phyloP scores from a whole-genome alignment of 1,140 invertebrate species.

The Drosophila asahinai region DNA sequence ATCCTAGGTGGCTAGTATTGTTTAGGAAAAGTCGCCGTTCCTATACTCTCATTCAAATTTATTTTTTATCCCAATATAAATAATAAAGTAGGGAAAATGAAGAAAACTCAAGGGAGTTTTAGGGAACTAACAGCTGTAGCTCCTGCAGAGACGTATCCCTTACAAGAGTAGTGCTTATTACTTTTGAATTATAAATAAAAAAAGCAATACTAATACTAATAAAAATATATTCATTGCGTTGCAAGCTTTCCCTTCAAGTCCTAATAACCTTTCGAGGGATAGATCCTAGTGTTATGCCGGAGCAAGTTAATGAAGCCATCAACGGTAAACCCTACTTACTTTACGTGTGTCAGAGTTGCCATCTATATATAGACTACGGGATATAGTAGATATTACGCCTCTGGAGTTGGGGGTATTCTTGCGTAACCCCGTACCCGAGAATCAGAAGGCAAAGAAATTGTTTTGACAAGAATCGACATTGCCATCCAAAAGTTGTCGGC shows the following conservation, averaged over 20 bases:
- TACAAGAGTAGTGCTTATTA: too few species aligned
- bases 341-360: slow-evolving; percentile 25
- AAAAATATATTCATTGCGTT: too few species aligned
- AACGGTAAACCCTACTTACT: slow-evolving; percentile 57
- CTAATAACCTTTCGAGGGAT: not conserved
- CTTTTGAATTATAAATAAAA: too few species aligned
- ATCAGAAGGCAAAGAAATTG: slow-evolving; percentile 35
- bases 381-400: slow-evolving; percentile 1
- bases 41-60: not conserved
- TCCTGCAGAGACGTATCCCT: too few species aligned
- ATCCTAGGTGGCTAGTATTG: too few species aligned
- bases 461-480: slow-evolving; percentile 56
- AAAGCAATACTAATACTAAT: too few species aligned
- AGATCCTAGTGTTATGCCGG: slow-evolving; percentile 19
- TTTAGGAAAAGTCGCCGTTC: too few species aligned
- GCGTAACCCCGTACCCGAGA: slow-evolving; percentile 2
- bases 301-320: slow-evolving; percentile 73
- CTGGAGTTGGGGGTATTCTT: slow-evolving; percentile 3
- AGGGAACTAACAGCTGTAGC: too few species aligned
- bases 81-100: too few species aligned
- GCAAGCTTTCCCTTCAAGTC: not conserved
- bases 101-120: too few species aligned
- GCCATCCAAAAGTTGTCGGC: slow-evolving; percentile 56
- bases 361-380: slow-evolving; percentile 16
- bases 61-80: too few species aligned